Conservation (phyloP, 2,888 invertebrate genomes). For the Celastrina argiolus region DNA sequence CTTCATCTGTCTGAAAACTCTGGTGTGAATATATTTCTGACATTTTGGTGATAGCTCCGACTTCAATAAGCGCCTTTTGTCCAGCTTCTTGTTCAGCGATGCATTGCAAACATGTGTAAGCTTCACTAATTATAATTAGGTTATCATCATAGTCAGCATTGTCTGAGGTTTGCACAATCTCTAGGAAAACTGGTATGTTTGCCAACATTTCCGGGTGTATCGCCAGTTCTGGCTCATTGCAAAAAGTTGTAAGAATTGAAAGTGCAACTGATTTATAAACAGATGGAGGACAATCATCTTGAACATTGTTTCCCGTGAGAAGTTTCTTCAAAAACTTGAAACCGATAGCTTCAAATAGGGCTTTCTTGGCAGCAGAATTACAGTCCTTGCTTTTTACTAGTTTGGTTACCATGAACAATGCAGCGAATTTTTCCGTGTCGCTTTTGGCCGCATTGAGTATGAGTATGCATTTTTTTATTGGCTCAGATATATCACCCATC, state of each 20-base stretch:
- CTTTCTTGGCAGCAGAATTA: slow-evolving; percentile 84
- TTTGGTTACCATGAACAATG: slow-evolving; percentile 94
- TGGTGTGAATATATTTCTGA: slow-evolving; percentile 91
- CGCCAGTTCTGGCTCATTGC: slow-evolving; percentile 87
- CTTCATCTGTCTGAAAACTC: slow-evolving; percentile 93
- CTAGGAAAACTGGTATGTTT: slow-evolving; percentile 88
- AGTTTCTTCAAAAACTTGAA: slow-evolving; percentile 90
- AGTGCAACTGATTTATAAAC: slow-evolving; percentile 95
- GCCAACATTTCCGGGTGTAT: slow-evolving; percentile 90
- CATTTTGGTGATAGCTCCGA: slow-evolving; percentile 88
- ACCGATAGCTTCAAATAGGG: slow-evolving; percentile 93
- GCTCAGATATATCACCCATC: slow-evolving; percentile 83
- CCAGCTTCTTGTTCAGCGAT: slow-evolving; percentile 89
- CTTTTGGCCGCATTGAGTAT: slow-evolving; percentile 87
- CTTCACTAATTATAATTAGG: slow-evolving; percentile 90
- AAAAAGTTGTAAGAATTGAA: slow-evolving; percentile 91
- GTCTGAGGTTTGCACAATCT: slow-evolving; percentile 90
- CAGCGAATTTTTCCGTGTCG: slow-evolving; percentile 95
- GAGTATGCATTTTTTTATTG: slow-evolving; percentile 89
- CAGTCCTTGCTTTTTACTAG: slow-evolving; percentile 91
- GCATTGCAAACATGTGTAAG: slow-evolving; percentile 88
- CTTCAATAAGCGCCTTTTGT: slow-evolving; percentile 86
- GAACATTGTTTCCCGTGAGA: slow-evolving; percentile 84
- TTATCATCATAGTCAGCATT: slow-evolving; percentile 91
- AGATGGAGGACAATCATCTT: slow-evolving; percentile 91